Evolutionary conservation across 2,797 vertebrate species (phyloP), one percentile per base, ranked within the genome.

Genomic region (Xenops minutus): DNA sequence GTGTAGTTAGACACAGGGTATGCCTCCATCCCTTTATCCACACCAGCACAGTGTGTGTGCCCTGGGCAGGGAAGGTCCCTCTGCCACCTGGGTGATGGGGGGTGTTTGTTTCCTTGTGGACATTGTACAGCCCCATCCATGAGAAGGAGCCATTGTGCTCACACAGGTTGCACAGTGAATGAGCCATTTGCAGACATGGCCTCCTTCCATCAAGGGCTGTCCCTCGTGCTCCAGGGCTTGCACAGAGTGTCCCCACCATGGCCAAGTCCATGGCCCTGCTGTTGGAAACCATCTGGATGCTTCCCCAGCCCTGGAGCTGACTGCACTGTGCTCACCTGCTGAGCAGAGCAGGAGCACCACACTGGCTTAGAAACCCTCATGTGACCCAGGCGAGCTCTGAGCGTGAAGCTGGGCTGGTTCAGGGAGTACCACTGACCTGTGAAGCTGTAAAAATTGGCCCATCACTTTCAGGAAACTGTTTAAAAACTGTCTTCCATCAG

Each of bases 161-260:
- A 14, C 17, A 34, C 12, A 5, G 0, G 2, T 24, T 27, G 8
- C 2, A 12, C 14, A 11, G 44, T 2, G 10, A 10, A 10, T 4
- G 22, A 72, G 48, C 2, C 0, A 43, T 48, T 37, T 48, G 14
- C 6, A 41, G 41, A 43, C 18, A 32, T 29, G 41, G 29, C 44
- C 34, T 14, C 23, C 49, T 56, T 56, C 34, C 71, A 27, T 30
- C 54, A 10, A 29, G 54, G 76, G 18, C 54, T 36, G 54, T n/a
- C 54, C 54, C 48, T 58, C 2, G 2, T 41, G 15, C 23, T 43
- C 48, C 20, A 17, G 43, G 3, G 6, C 39, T 23, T 16, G 52
- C 46, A 21, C 2, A 0, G 7, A 15, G 7, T 4, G 51, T 14
- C 81, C 37, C 2, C 32, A 15, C 51, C 6, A 4, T 2, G 5